Conservation (phyloP, 2,888 invertebrate genomes). For the Phortica okadai region DNA sequence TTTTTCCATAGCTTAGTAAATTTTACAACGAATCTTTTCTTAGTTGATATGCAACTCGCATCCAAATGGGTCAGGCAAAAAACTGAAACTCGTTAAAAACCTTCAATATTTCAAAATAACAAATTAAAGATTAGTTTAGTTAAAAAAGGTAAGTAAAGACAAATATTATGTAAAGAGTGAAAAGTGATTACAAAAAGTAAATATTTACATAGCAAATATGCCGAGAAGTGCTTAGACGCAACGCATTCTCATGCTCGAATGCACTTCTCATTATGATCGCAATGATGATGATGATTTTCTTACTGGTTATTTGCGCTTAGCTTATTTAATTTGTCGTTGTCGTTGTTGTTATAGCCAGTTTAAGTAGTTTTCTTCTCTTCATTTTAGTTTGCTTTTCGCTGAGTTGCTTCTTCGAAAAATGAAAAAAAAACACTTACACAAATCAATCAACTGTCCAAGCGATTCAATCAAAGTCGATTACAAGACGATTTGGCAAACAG, state of each 20-base stretch:
- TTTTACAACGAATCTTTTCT: too few relatives aligned
- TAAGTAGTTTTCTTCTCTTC: background rate
- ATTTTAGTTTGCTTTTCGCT: background rate
- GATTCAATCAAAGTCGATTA: slow-evolving; percentile 1
- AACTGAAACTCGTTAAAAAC: too few relatives aligned
- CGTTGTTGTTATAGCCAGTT: background rate
- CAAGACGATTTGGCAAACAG: slow-evolving; percentile 1
- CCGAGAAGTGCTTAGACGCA: background rate
- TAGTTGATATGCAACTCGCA: too few relatives aligned
- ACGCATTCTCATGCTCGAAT: background rate
- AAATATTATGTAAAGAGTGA: background rate
- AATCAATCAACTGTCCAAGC: slow-evolving; percentile 16
- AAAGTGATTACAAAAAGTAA: background rate
- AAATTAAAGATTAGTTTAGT: too few relatives aligned
- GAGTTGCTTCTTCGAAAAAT: background rate
- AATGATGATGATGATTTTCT: background rate
- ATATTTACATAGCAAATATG: background rate
- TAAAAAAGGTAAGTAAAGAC: too few relatives aligned
- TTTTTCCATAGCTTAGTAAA: too few relatives aligned
- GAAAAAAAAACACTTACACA: background rate
- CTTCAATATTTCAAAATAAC: too few relatives aligned
- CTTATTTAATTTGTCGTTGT: background rate
- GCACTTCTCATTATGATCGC: background rate
- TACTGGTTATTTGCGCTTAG: background rate
- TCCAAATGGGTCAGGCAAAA: too few relatives aligned